These are phyloP conservation scores for Dryocosmus kuriphilus DNA, from an alignment of 2,888 invertebrate genomes.

Conservation along the genomic window DNA sequence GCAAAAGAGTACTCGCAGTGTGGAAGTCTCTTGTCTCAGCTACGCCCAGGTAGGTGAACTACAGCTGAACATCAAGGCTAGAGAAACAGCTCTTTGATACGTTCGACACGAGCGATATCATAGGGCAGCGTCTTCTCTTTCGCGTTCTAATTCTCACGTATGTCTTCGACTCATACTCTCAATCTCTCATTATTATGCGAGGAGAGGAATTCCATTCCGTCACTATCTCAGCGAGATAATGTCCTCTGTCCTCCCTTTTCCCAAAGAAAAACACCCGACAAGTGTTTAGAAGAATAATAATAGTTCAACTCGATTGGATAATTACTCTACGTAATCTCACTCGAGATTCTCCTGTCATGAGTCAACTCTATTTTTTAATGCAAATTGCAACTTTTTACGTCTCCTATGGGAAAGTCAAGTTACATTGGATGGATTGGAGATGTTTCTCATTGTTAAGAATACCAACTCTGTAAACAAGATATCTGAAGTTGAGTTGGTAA, in stretches of 20 bases:
- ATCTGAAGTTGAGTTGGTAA: too few species aligned
- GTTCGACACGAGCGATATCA: conserved; percentile 14
- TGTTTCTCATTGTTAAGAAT: too few species aligned
- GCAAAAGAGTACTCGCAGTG: neutral
- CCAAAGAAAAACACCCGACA: conserved; percentile 31
- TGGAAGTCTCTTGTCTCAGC: neutral
- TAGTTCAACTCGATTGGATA: conserved; percentile 21
- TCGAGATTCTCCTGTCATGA: neutral
- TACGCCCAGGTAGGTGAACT: conserved; percentile 20
- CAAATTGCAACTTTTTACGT: neutral
- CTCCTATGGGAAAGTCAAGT: conserved; percentile 45
- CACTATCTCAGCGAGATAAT: conserved; percentile 36
- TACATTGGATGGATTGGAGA: conserved; percentile 33
- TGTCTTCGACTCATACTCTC: conserved; percentile 34
- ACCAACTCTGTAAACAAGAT: too few species aligned
- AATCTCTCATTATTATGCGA: conserved; percentile 30
- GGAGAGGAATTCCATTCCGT: conserved; percentile 30
- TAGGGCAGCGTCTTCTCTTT: conserved; percentile 63
- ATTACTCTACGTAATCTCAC: conserved; percentile 13
- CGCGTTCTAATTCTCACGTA: conserved; percentile 75
- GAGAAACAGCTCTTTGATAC: conserved; percentile 25
- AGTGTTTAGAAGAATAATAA: conserved; percentile 14
- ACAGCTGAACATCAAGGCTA: conserved; percentile 19
- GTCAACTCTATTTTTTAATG: conserved; percentile 13
- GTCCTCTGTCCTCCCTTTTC: conserved; percentile 35